A percentile compares a stretch with the other conserved stretches of the same genome.
Evolutionary conservation across 1,140 invertebrate species (phyloP).

Genomic region (Aphelenchoides besseyi): DNA sequence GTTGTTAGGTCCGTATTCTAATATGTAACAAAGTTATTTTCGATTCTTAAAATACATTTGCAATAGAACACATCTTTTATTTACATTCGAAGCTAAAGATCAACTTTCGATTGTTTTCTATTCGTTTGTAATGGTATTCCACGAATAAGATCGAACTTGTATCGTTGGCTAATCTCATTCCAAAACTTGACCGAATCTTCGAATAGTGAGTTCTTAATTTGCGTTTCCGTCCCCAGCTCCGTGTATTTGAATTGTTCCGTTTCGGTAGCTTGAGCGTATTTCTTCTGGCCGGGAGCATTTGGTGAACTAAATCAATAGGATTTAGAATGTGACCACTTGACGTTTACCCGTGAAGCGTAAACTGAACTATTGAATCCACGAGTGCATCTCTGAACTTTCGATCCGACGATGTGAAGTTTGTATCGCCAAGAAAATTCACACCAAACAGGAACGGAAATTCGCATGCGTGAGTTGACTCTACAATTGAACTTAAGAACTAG

Average conservation of each 20-base stretch:
- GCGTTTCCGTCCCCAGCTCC: background rate
- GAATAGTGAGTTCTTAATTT: background rate
- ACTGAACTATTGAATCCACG: slow-evolving; percentile 9
- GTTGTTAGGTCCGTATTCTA: too few species aligned
- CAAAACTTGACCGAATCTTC: background rate
- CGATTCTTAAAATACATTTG: too few species aligned
- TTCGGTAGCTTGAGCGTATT: background rate
- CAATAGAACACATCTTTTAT: background rate
- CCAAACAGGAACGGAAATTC: slow-evolving; percentile 17
- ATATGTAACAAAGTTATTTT: too few species aligned
- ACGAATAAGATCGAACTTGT: slow-evolving; percentile 1
- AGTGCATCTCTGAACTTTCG: background rate
- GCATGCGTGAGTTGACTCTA: slow-evolving; percentile 7
- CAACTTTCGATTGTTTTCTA: background rate
- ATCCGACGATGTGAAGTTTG: slow-evolving; percentile 2
- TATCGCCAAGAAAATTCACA: background rate
- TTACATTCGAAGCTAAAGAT: background rate
- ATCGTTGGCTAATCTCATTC: background rate
- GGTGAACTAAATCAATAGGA: background rate
- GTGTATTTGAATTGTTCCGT: background rate
- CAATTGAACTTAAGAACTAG: background rate
- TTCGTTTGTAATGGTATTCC: background rate
- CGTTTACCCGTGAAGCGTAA: slow-evolving; percentile 5
- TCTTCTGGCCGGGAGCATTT: background rate
- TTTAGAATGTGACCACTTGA: background rate